Percentiles rank a stretch among this genome's conserved stretches.
These are phyloP conservation scores for Philopedon plagiatum DNA, from an alignment of 2,888 invertebrate species.

Conservation along the genomic window DNA sequence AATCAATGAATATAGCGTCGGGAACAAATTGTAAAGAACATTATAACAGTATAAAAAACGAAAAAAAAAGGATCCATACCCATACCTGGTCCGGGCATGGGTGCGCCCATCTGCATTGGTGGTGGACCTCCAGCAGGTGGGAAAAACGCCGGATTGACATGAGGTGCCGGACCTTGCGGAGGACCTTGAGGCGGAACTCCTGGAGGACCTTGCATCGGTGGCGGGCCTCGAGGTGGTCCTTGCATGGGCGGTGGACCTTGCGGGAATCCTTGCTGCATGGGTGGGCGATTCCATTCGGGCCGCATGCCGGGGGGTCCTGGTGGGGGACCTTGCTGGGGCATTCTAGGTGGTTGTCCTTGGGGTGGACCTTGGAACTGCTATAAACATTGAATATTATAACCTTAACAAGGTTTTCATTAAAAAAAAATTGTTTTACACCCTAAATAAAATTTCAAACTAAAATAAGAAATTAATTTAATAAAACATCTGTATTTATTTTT, in stretches of 20 bases:
- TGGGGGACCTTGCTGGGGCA: slow-evolving; percentile 76
- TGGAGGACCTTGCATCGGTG: slow-evolving; percentile 69
- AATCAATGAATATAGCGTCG: no score
- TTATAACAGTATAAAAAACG: no score
- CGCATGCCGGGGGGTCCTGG: slow-evolving; percentile 74
- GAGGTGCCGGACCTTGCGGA: slow-evolving; percentile 83
- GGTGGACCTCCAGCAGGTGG: slow-evolving; percentile 80
- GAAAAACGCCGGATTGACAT: slow-evolving; percentile 98
- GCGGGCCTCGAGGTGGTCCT: slow-evolving; percentile 70
- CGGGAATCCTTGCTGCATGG: slow-evolving; percentile 80
- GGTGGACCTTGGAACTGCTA: slow-evolving; percentile 73
- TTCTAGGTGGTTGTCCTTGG: slow-evolving; percentile 73
- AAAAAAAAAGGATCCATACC: slow-evolving; percentile 1
- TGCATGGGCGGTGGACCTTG: slow-evolving; percentile 81
- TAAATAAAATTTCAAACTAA: neutral
- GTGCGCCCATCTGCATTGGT: slow-evolving; percentile 70
- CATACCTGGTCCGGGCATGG: slow-evolving; percentile 63
- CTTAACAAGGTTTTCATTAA: neutral
- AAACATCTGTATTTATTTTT: no score
- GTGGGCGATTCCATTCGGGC: slow-evolving; percentile 83
- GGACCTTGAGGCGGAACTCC: slow-evolving; percentile 71
- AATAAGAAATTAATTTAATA: neutral
- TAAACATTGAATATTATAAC: no score
- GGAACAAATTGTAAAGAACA: no score
- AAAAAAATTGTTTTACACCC: neutral